Percentiles rank a stretch among this genome's conserved stretches.
phyloP scores from a whole-genome alignment of 2,888 invertebrate genomes.

The Hemistola chrysoprasaria region DNA sequence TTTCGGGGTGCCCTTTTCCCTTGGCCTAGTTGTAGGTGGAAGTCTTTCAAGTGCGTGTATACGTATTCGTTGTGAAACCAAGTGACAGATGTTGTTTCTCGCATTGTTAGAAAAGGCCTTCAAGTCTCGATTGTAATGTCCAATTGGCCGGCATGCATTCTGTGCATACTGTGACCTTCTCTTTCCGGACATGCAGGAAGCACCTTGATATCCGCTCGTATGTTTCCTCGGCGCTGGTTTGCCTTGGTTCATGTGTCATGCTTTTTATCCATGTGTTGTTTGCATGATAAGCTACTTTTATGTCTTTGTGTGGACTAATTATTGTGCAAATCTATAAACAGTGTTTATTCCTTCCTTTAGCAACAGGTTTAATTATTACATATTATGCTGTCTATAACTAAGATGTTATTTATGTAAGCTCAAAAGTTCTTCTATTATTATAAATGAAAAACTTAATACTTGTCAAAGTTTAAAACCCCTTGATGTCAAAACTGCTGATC shows the following conservation, averaged over 20 bases:
- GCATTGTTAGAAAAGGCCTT: conserved; percentile 60
- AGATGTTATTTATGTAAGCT: too few relatives aligned
- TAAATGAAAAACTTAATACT: too few relatives aligned
- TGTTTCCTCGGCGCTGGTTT: conserved; percentile 72
- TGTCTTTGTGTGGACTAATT: conserved; percentile 40
- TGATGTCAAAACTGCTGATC: too few relatives aligned
- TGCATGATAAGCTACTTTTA: conserved; percentile 55
- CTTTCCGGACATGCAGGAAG: conserved; percentile 81
- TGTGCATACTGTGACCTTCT: conserved; percentile 77
- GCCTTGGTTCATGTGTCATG: conserved; percentile 69
- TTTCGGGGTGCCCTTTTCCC: conserved; percentile 60
- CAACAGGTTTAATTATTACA: too few relatives aligned
- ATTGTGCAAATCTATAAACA: conserved; percentile 4
- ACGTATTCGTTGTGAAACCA: conserved; percentile 44
- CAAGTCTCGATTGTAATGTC: conserved; percentile 60
- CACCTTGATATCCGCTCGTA: conserved; percentile 76
- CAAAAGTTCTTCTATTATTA: too few relatives aligned
- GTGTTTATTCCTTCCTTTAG: neutral
- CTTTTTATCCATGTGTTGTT: conserved; percentile 60
- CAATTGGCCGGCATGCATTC: conserved; percentile 61
- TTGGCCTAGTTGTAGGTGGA: conserved; percentile 66
- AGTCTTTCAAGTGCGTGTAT: conserved; percentile 59
- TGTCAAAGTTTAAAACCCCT: too few relatives aligned
- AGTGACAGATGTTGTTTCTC: conserved; percentile 64
- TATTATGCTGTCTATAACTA: too few relatives aligned